Evolutionary conservation across 2,888 invertebrate genomes (phyloP), one percentile per base, ranked within the genome.

Genomic region (Archips xylosteana): DNA sequence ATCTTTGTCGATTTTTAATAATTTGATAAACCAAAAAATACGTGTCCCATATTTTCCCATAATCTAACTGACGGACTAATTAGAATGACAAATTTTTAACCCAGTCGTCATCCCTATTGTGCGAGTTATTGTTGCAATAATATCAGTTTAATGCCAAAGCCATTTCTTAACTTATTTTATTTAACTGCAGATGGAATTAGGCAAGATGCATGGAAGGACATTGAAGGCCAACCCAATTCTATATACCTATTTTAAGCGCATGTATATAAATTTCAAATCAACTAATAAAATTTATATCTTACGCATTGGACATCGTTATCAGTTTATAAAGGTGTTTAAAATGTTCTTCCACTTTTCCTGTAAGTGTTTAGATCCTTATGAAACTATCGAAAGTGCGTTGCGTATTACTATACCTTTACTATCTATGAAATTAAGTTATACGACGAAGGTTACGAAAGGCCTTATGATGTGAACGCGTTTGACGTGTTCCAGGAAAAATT

Each of bases 91-190:
- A n/a, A n/a, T n/a, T n/a, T n/a, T n/a, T n/a, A n/a, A n/a, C n/a
- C n/a, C n/a, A n/a, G n/a, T n/a, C n/a, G n/a, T n/a, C n/a, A n/a
- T n/a, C n/a, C n/a, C n/a, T n/a, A n/a, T 67, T 61, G 71, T 67
- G 34, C 23, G n/a, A 57, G 54, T 69, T 63, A 23, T 59, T 49
- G 5, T 71, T 63, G 9, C 51, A 62, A 75, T 23, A 54, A 65
- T 67, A 76, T 75, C 76, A 78, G 66, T 79, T 76, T 75, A 66
- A 67, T 70, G 51, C 77, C 80, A 80, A 80, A 81, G 78, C 78
- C 78, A 76, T 78, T 78, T 75, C 64, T 12, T 49, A n/a, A 13
- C n/a, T 49, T n/a, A 49, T 49, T n/a, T 49, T 6, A 39, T 39
- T 36, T 36, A 2, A 36, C 5, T 36, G 3, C 2, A 13, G 10